These are phyloP conservation scores for Odocoileus virginianus DNA, from an alignment of 2,113 vertebrate genomes.

Conservation along the genomic window DNA sequence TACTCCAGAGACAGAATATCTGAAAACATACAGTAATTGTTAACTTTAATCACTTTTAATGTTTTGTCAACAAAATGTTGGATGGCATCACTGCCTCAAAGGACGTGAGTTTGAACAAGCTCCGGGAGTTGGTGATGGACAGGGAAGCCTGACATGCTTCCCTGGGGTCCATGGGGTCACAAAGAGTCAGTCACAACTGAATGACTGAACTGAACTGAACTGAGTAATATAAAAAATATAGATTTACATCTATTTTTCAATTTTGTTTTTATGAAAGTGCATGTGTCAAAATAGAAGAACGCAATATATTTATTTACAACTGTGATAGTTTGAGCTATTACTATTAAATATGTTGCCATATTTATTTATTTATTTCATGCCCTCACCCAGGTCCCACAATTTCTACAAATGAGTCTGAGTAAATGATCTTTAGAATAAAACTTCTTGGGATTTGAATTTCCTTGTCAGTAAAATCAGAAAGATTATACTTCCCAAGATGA, in stretches of 20 bases:
- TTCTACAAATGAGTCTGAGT: background rate
- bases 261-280: background rate
- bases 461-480: background rate
- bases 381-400: background rate
- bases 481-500: background rate
- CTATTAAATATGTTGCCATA: background rate
- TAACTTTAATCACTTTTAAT: background rate
- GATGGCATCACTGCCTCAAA: background rate
- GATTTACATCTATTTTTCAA: background rate
- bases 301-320: background rate
- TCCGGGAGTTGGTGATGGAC: background rate
- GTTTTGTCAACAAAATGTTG: background rate
- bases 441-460: background rate
- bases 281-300: background rate
- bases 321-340: background rate
- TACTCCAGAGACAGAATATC: background rate
- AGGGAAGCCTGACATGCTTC: background rate
- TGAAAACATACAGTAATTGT: background rate
- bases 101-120: background rate
- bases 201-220: background rate
- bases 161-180: background rate
- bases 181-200: rapidly evolving
- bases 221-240: background rate
- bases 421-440: background rate
- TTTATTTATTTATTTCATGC: background rate